phyloP scores from a whole-genome alignment of 2,888 invertebrate genomes.

The Fragum fragum region DNA sequence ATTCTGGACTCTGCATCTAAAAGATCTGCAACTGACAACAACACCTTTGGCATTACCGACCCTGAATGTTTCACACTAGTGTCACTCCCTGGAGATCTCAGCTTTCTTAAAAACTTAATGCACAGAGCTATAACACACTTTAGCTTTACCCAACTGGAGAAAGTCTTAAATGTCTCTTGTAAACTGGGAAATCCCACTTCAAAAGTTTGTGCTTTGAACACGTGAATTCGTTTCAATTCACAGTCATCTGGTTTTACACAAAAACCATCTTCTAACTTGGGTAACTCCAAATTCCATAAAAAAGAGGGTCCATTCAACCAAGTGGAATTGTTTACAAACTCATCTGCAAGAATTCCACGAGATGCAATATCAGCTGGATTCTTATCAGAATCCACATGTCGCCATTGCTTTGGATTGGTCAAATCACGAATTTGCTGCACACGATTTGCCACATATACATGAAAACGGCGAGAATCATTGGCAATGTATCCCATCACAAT shows the following conservation, averaged over 20 bases:
- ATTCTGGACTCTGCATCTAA: conserved; percentile 24
- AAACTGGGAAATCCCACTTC: not conserved
- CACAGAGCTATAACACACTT: conserved; percentile 38
- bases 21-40: conserved; percentile 8
- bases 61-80: not conserved
- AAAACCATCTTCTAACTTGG: not conserved
- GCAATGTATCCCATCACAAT: not conserved
- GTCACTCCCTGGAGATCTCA: not conserved
- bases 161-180: conserved; percentile 39
- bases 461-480: no score
- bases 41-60: not conserved
- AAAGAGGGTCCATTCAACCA: conserved; percentile 24
- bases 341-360: not conserved
- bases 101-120: not conserved
- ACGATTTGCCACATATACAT: not conserved
- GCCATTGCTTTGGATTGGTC: not conserved
- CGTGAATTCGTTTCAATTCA: conserved; percentile 12
- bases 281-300: conserved; percentile 36
- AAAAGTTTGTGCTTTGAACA: not conserved
- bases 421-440: not conserved
- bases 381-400: not conserved
- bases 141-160: conserved; percentile 40
- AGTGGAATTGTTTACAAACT: not conserved
- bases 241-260: not conserved
- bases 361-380: not conserved